Evolutionary conservation across 2,797 vertebrate species (phyloP).

Genomic region (Merluccius polli): DNA sequence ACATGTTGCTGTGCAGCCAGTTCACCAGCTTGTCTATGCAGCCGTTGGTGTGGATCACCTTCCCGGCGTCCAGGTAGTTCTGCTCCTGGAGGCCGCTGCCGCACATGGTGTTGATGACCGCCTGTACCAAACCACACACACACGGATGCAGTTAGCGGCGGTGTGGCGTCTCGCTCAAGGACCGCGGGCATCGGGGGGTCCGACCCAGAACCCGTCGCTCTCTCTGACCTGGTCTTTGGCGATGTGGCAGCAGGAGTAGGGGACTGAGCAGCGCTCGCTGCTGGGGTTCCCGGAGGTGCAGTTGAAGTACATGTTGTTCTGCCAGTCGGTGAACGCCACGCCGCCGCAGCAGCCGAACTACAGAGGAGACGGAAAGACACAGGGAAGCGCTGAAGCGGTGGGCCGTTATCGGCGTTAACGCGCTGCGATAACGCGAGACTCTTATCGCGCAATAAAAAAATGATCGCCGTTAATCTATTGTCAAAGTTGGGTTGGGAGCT

Average conservation of each 20-base stretch:
- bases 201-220: too few species aligned
- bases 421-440: too few species aligned
- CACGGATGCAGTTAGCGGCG: background rate
- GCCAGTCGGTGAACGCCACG: constrained; percentile 86
- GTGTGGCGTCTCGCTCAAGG: too few species aligned
- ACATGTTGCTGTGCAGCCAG: constrained; percentile 93
- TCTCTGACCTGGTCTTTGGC: constrained; percentile 72
- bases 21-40: constrained; percentile 91
- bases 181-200: background rate
- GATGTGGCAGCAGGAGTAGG: constrained; percentile 88
- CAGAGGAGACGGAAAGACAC: constrained; percentile 7
- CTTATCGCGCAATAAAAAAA: too few species aligned
- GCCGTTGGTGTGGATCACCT: constrained; percentile 83
- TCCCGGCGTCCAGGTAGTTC: constrained; percentile 65
- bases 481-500: too few species aligned
- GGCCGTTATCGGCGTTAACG: too few species aligned
- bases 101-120: constrained; percentile 92
- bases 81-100: constrained; percentile 79
- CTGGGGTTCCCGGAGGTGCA: constrained; percentile 81
- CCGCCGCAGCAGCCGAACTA: constrained; percentile 93
- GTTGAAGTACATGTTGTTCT: constrained; percentile 91
- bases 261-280: constrained; percentile 87
- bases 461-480: too few species aligned
- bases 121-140: constrained; percentile 51
- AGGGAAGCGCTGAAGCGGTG: background rate